These are phyloP conservation scores for Pherbina coryleti DNA, from an alignment of 2,888 invertebrate species.

Conservation along the genomic window DNA sequence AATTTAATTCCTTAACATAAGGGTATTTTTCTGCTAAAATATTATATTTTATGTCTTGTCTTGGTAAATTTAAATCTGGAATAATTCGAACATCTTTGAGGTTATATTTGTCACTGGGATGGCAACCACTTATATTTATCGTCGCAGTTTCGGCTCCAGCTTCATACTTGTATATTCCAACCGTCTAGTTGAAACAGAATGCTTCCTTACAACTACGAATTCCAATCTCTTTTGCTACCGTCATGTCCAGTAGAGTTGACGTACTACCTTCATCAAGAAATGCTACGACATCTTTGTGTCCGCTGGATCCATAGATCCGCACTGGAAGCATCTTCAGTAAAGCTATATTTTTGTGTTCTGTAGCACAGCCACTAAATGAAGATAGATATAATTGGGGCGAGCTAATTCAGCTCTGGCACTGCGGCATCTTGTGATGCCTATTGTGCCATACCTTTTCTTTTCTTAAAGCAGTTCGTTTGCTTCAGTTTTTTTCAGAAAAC, in stretches of 20 bases:
- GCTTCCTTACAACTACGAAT: slow-evolving; percentile 5
- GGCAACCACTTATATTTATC: slow-evolving; percentile 7
- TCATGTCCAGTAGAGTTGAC: neutral
- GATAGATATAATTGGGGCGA: too few species aligned
- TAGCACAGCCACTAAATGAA: too few species aligned
- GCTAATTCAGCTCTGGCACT: too few species aligned
- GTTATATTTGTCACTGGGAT: neutral
- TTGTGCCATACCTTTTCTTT: too few species aligned
- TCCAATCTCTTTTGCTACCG: slow-evolving; percentile 20
- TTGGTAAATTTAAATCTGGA: neutral
- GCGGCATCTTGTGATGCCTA: too few species aligned
- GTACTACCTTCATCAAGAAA: neutral
- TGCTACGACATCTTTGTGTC: slow-evolving; percentile 4
- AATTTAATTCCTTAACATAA: too few species aligned
- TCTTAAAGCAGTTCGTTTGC: too few species aligned
- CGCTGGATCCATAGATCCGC: slow-evolving; percentile 7
- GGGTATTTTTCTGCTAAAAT: slow-evolving; percentile 10
- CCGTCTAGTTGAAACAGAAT: slow-evolving; percentile 34
- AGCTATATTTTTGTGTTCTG: slow-evolving; percentile 26
- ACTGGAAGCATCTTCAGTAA: too few species aligned
- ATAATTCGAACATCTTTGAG: neutral
- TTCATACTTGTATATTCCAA: slow-evolving; percentile 29
- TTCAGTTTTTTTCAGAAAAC: too few species aligned
- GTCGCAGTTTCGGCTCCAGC: slow-evolving; percentile 17
- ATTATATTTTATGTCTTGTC: neutral